Evolutionary conservation across 2,888 invertebrate genomes (phyloP).

Genomic region (Chirona hameri): DNA sequence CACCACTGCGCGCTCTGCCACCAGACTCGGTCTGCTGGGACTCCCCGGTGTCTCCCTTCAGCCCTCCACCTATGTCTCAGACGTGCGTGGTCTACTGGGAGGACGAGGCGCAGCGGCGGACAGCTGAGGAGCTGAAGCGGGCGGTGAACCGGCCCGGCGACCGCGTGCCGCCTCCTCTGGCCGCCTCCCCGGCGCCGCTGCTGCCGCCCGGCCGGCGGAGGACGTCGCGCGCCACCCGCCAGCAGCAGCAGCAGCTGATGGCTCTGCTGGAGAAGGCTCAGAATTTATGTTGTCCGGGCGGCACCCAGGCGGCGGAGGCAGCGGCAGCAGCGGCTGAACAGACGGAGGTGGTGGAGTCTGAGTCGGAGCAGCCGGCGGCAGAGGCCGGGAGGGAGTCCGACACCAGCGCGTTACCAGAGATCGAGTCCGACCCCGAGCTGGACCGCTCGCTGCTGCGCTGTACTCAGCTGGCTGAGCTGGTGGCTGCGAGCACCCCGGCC

Average conservation of each 20-base stretch:
- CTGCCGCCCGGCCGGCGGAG: neutral
- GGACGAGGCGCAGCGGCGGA: neutral
- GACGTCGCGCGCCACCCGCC: neutral
- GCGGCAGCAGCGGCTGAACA: too few relatives aligned
- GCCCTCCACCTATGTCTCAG: neutral
- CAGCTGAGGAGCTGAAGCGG: neutral
- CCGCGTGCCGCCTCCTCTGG: conserved; percentile 9
- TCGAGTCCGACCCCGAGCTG: neutral
- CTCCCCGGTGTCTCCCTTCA: neutral
- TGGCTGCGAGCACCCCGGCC: neutral
- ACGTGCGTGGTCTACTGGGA: neutral
- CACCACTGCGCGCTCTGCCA: neutral
- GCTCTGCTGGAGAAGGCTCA: neutral
- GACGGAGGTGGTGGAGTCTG: neutral
- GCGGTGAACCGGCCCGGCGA: neutral
- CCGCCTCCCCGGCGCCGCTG: conserved; percentile 9
- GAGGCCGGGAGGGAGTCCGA: neutral
- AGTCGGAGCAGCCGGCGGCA: neutral
- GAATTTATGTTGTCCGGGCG: neutral
- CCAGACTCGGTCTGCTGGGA: neutral
- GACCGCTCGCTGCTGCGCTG: neutral
- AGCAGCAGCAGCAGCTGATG: neutral
- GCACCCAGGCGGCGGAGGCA: neutral
- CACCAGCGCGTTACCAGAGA: neutral
- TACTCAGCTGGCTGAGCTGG: neutral